phyloP scores from a whole-genome alignment of 2,797 vertebrate species.

The Lophotriccus pileatus region DNA sequence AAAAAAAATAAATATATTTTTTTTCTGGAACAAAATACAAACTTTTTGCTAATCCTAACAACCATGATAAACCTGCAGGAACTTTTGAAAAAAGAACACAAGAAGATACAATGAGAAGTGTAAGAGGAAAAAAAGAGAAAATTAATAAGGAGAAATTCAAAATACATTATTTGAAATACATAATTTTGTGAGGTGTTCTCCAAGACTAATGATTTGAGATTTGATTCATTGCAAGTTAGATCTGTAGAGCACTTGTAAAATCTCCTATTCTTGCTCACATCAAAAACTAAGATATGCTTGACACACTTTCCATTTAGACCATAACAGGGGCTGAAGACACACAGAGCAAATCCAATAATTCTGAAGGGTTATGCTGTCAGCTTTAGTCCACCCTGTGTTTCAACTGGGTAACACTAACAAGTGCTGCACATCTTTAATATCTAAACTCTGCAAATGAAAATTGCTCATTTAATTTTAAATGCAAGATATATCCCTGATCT shows the following conservation, averaged over 20 bases:
- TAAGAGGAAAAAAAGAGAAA: background rate
- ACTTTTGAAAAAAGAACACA: background rate
- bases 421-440: background rate
- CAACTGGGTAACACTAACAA: background rate
- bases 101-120: background rate
- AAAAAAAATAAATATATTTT: background rate
- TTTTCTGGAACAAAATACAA: background rate
- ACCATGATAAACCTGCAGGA: background rate
- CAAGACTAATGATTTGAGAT: background rate
- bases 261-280: background rate
- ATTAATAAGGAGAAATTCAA: background rate
- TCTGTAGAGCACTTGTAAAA: background rate
- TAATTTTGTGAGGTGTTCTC: background rate
- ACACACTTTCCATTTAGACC: background rate
- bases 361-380: background rate
- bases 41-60: background rate
- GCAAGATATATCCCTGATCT: background rate
- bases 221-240: background rate
- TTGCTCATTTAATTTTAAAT: background rate
- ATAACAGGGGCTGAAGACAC: background rate
- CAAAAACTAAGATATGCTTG: background rate
- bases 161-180: background rate
- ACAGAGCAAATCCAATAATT: background rate
- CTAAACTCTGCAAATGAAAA: background rate
- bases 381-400: background rate